A percentile compares a stretch with the other conserved stretches of the same genome.
Conservation (phyloP, 2,888 invertebrate species). For the Melinaea menophilus region DNA sequence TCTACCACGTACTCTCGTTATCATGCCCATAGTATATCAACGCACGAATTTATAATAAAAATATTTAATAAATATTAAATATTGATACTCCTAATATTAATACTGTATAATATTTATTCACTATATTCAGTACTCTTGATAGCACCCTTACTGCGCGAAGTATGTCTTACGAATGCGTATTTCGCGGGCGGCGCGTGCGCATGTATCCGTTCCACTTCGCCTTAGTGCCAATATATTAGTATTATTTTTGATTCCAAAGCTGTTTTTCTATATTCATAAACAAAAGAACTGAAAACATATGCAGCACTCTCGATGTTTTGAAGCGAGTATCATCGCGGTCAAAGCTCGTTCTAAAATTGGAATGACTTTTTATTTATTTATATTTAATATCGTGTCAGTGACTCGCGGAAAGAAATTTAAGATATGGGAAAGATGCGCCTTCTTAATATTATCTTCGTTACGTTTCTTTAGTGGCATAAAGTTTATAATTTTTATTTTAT, state of each 20-base stretch:
- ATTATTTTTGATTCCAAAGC: conserved; percentile 40
- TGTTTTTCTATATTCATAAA: conserved; percentile 20
- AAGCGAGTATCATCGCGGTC: conserved; percentile 10
- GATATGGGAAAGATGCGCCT: neutral
- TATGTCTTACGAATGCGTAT: conserved; percentile 65
- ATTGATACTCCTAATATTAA: neutral
- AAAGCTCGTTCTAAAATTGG: conserved; percentile 34
- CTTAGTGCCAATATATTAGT: conserved; percentile 32
- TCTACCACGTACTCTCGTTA: conserved; percentile 82
- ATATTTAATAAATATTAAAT: conserved; percentile 8
- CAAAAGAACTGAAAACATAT: conserved; percentile 13
- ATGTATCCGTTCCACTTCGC: conserved; percentile 26
- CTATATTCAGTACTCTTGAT: conserved; percentile 24
- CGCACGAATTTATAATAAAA: conserved; percentile 4
- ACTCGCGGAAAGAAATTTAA: conserved; percentile 42
- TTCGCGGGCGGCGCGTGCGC: conserved; percentile 48
- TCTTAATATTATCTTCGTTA: too few relatives aligned
- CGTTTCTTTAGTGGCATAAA: too few relatives aligned
- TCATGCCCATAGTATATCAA: conserved; percentile 80
- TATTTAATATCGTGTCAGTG: conserved; percentile 64
- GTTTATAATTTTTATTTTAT: too few relatives aligned
- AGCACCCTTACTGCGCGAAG: conserved; percentile 47
- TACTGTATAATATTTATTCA: conserved; percentile 11
- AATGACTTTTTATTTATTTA: conserved; percentile 55
- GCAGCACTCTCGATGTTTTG: conserved; percentile 15